phyloP scores from a whole-genome alignment of 2,888 invertebrate species.

The Microctonus brassicae region DNA sequence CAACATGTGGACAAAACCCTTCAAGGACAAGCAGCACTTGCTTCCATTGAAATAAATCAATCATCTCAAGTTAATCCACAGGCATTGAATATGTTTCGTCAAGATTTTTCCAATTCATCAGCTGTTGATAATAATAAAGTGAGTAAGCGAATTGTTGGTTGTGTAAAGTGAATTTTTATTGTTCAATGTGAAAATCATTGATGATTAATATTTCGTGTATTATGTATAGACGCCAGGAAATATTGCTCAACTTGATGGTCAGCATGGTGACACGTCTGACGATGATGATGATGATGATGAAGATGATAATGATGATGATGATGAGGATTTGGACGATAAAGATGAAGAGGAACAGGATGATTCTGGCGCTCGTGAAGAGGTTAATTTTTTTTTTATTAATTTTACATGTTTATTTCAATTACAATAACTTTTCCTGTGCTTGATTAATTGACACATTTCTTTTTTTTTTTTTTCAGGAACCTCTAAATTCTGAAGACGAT shows the following conservation, averaged over 20 bases:
- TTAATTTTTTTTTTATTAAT: slow-evolving; percentile 28
- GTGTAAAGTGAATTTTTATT: too few relatives aligned
- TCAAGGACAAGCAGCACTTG: slow-evolving; percentile 71
- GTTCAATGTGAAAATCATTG: background rate
- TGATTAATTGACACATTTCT: background rate
- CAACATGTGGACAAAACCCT: slow-evolving; percentile 89
- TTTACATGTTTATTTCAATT: background rate
- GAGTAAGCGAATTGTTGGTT: too few relatives aligned
- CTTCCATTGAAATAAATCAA: slow-evolving; percentile 62
- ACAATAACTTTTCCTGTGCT: background rate
- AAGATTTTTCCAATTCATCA: slow-evolving; percentile 48
- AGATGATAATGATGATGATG: slow-evolving; percentile 72
- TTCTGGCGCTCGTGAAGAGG: slow-evolving; percentile 66
- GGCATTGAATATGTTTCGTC: slow-evolving; percentile 40
- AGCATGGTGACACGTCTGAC: slow-evolving; percentile 78
- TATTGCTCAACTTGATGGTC: slow-evolving; percentile 75
- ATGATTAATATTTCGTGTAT: slow-evolving; percentile 14
- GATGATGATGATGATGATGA: slow-evolving; percentile 86
- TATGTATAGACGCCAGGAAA: slow-evolving; percentile 53
- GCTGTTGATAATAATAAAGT: slow-evolving; percentile 53
- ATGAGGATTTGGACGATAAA: slow-evolving; percentile 70
- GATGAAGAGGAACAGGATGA: slow-evolving; percentile 70
- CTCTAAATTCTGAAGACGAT: slow-evolving; percentile 96
- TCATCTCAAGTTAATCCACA: slow-evolving; percentile 60
- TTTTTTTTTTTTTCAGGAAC: slow-evolving; percentile 73